phyloP scores from a whole-genome alignment of 2,797 vertebrate species.

The Tangara arthus region DNA sequence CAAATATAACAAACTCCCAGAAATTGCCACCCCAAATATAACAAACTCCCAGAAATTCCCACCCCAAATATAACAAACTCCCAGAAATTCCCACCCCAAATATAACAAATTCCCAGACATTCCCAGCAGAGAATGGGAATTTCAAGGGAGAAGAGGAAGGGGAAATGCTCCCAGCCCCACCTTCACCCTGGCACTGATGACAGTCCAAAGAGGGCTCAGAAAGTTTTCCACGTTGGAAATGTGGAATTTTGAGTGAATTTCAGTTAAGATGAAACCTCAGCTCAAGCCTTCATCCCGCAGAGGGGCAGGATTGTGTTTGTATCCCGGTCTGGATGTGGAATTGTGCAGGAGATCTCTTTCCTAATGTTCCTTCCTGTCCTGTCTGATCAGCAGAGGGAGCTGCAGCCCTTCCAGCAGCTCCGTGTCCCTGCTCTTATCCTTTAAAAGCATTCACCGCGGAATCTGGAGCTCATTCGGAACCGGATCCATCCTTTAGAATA shows the following conservation, averaged over 20 bases:
- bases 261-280: fast-evolving
- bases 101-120: background rate
- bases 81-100: background rate
- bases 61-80: too few relatives aligned
- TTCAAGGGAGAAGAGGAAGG: fast-evolving
- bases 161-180: background rate
- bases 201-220: background rate
- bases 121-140: fast-evolving
- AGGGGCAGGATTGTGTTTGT: background rate
- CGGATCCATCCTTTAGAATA: fast-evolving
- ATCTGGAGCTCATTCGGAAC: background rate
- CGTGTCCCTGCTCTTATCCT: too few relatives aligned
- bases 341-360: background rate
- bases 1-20: too few relatives aligned
- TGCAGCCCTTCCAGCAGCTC: background rate
- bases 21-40: fast-evolving
- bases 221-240: fast-evolving
- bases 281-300: background rate
- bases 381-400: slow-evolving; percentile 65
- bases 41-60: too few relatives aligned
- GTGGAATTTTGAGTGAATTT: background rate
- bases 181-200: fast-evolving
- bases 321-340: fast-evolving
- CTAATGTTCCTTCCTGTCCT: fast-evolving
- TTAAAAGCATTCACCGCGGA: fast-evolving